Base-by-base conservation (phyloP, 2,113 vertebrate species). In the Psephotus haematonotus region DNA sequence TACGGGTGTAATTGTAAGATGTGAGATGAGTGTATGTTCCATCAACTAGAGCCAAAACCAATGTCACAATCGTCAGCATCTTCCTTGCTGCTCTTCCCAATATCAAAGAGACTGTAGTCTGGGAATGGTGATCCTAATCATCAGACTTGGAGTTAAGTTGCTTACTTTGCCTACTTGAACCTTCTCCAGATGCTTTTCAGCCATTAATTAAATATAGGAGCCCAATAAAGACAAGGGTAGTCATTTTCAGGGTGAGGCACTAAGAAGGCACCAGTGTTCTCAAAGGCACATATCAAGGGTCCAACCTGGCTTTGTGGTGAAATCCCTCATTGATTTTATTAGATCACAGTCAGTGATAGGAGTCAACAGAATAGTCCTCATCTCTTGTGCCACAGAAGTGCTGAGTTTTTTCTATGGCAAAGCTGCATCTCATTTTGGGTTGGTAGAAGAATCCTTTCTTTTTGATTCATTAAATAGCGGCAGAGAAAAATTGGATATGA, bases 71-170 rank as follows among this genome's bases (percentile, higher is more conserved):
- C 0, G 1, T 96, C 93, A 93, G 94, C 92, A 92, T 59, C 81
- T 92, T 96, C 72, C 59, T 91, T 0, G 1, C 47, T 72, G 17
- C 55, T 86, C 84, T 88, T 95, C 47, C 79, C 53, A 43, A 31
- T 93, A 96, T 89, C 94, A 96, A 94, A 95, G 90, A 53, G 52
- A 69, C 29, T 82, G 28, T 59, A 86, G 90, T 69, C 93, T 96
- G 91, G 90, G 94, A 95, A 79, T 29, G 33, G 86, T 50, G 95
- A 95, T 93, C 90, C 44, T 49, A 64, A 91, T 93, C 88, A 86
- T 91, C 53, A 93, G 81, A 70, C 75, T 70, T 63, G 29, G 49
- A 88, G 39, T 69, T 33, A 23, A 55, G 37, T 92, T 97, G 90
- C 95, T 74, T 87, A 84, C 95, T 78, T 79, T 80, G 39, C 70